Base-by-base conservation (phyloP, 2,797 vertebrate species). In the Mormyrops boulengeri region DNA sequence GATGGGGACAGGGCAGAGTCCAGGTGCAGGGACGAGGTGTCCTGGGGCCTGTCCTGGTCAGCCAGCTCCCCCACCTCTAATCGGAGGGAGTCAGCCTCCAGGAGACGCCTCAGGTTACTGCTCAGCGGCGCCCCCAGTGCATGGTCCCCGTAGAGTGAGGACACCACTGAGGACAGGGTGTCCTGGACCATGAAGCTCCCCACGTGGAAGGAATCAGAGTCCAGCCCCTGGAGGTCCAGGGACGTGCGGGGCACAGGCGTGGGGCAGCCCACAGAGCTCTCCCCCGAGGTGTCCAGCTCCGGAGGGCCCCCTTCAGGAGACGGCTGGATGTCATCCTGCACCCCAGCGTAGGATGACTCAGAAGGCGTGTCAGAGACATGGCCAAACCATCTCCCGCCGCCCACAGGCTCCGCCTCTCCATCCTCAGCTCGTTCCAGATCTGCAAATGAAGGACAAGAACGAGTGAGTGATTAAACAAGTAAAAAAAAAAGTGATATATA, bases 331-430 rank as follows among this genome's bases (percentile, higher is more conserved):
- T 99, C 97, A 91, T 99, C 98, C 95, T 95, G 96, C 53, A 93
- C 96, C 93, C 99, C 99, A 91, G 98, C 98, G 92, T 97, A 99
- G 80, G 98, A 99, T 0, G 96, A 98, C 95, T 99, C 98, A 12
- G 96, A 96, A 88, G 96, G 96, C 0, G 96, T 96, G 94, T 96
- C 95, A 17, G 96, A 96, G 88, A 97, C 97, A 92, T 98, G 98
- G 93, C 97, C 98, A 95, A 97, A 99, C 99, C 99, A 99, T 94
- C 93, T 96, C 87, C 98, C 98, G 92, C 99, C 98, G 93, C 98
- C 97, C 92, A 96, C 97, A 93, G 97, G 96, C 89, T 97, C 96
- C 84, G 95, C 95, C 93, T 97, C 97, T 92, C 97, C 97, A 92
- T 98, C 98, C 92, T 98, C 98, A 90, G 97, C 97, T 92, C 97